Conservation (phyloP, 2,113 vertebrate species). For the Bucco capensis region DNA sequence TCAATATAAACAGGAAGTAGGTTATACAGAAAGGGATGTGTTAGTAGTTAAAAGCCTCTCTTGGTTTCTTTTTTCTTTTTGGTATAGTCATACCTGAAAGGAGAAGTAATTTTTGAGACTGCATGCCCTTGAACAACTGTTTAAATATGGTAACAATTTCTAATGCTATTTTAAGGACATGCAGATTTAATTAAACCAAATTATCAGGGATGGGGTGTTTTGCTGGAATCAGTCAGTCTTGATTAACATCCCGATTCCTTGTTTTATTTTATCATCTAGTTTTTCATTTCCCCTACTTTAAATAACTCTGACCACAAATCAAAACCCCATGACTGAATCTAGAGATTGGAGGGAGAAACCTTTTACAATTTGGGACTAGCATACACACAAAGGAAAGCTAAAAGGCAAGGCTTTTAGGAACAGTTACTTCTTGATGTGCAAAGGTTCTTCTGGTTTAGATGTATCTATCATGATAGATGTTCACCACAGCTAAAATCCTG, state of each 20-base stretch:
- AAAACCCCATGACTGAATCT: conserved; percentile 15
- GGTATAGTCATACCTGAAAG: conserved; percentile 41
- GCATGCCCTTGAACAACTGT: conserved; percentile 36
- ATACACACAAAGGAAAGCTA: neutral
- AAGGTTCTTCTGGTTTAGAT: neutral
- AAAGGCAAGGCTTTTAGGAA: neutral
- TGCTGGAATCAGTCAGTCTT: conserved; percentile 53
- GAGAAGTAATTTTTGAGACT: conserved; percentile 35
- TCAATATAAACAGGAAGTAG: conserved; percentile 9
- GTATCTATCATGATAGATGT: neutral
- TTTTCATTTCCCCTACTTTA: conserved; percentile 64
- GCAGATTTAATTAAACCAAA: conserved; percentile 60
- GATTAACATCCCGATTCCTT: conserved; percentile 61
- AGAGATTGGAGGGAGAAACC: neutral
- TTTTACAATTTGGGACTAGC: conserved; percentile 3
- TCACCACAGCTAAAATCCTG: neutral
- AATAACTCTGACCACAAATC: conserved; percentile 60
- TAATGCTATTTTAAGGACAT: conserved; percentile 62
- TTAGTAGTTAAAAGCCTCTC: conserved; percentile 50
- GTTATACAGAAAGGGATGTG: conserved; percentile 24
- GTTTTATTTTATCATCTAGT: conserved; percentile 42
- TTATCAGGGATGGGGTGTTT: conserved; percentile 25
- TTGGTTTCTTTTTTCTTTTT: neutral
- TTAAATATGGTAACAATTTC: conserved; percentile 68
- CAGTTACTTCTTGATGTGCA: neutral